Evolutionary conservation across 2,113 vertebrate genomes (phyloP).

Genomic region (Lichenostomus cassidix): DNA sequence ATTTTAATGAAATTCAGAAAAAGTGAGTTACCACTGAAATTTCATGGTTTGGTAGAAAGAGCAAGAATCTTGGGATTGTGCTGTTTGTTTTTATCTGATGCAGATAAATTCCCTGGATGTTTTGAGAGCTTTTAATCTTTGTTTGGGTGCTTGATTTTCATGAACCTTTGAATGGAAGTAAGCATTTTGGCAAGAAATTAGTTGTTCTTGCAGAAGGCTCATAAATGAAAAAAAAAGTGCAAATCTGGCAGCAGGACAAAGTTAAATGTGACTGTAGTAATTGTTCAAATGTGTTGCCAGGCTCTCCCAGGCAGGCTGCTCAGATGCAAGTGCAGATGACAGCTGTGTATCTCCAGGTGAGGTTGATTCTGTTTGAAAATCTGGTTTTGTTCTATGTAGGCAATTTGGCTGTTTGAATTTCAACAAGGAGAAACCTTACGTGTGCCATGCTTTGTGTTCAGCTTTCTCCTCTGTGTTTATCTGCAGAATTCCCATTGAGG

Average conservation of each 20-base stretch:
- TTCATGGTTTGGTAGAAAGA: neutral
- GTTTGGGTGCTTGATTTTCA: neutral
- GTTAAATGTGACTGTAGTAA: neutral
- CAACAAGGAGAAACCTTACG: neutral
- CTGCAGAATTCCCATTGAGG: slow-evolving; percentile 33
- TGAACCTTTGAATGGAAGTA: neutral
- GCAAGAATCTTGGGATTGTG: neutral
- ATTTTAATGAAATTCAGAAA: neutral
- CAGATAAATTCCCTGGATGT: neutral
- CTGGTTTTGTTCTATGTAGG: slow-evolving; percentile 14
- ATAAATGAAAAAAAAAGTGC: neutral
- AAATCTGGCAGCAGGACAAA: slow-evolving; percentile 9
- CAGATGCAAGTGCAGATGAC: neutral
- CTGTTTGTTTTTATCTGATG: neutral
- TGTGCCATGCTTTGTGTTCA: neutral
- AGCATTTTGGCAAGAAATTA: neutral
- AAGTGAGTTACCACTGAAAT: neutral
- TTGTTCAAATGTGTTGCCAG: neutral
- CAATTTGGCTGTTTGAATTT: slow-evolving; percentile 23
- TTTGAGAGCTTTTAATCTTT: neutral
- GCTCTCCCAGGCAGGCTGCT: slow-evolving; percentile 11
- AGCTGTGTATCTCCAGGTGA: slow-evolving; percentile 58
- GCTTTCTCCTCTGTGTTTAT: neutral
- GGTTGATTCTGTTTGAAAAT: neutral
- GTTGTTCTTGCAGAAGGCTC: neutral